Conservation (phyloP, 2,113 vertebrate genomes). For the Fukomys damarensis region DNA sequence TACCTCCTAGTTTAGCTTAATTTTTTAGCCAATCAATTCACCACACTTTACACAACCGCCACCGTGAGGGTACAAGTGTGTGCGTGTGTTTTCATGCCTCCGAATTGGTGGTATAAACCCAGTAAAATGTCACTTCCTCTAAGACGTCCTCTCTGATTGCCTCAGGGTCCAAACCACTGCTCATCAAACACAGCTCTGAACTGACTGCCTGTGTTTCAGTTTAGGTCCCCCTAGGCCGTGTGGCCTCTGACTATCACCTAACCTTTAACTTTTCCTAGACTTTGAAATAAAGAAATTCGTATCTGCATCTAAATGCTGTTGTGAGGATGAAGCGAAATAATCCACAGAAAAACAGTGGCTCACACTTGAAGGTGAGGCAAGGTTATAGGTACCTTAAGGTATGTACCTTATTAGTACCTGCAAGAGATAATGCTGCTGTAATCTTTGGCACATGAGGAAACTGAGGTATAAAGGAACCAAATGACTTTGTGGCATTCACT, state of each 20-base stretch:
- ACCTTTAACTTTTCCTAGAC: neutral
- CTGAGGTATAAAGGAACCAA: neutral
- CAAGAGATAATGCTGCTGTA: neutral
- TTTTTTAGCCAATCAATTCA: neutral
- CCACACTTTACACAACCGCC: neutral
- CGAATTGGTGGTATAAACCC: neutral
- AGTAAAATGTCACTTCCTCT: neutral
- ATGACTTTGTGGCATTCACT: neutral
- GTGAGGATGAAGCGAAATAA: neutral
- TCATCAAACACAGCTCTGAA: neutral
- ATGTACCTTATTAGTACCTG: neutral
- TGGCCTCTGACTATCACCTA: neutral
- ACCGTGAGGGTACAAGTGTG: accelerated
- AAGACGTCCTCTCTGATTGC: neutral
- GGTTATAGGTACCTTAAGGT: neutral
- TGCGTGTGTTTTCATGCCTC: neutral
- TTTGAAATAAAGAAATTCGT: neutral
- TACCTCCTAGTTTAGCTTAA: neutral
- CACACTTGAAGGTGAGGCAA: neutral
- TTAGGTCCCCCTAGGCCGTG: neutral
- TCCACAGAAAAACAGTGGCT: neutral
- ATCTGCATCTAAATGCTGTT: neutral
- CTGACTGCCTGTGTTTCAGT: neutral
- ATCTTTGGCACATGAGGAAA: neutral
- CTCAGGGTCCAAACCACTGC: no score